Evolutionary conservation across 2,888 invertebrate species (phyloP), one percentile per base, ranked within the genome.

Genomic region (Oeneis ivallda): DNA sequence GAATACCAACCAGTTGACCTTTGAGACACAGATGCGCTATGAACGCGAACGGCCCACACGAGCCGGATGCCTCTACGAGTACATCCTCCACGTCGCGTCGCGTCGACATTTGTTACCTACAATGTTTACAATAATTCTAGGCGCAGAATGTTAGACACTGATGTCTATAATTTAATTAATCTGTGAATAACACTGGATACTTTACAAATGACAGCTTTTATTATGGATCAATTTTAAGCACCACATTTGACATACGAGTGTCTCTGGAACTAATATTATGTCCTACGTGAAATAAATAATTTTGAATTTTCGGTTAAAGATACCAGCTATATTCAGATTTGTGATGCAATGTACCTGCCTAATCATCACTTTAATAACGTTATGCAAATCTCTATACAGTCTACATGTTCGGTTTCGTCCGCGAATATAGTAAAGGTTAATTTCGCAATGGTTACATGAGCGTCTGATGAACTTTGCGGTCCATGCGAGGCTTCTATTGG

Each of bases 401-500:
- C 68, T 75, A 73, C 73, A 71, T 72, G 68, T 70, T 69, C 50
- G 62, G 73, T 78, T 78, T 79, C 79, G 78, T 75, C 70, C 76
- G 72, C 73, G 74, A 72, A 71, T 70, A 68, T 71, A 65, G 63
- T 66, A 76, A 76, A 79, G 74, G 76, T 76, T 13, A 77, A 67
- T 77, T 76, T 75, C 73, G 75, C 70, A 78, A 78, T 68, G 65
- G 26, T 64, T 69, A 67, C 69, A 70, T 68, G 63, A 66, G 62
- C 64, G 53, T 52, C 64, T 19, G 62, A 64, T 70, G 64, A 72
- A 71, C 70, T 71, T 68, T 67, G 53, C 62, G 56, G 43, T 9
- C 60, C 47, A 63, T 61, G 39, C 39, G 60, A 61, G 62, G 47
- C 53, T 67, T 63, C 59, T 59, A 60, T 62, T 15, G 58, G 43